Base-by-base conservation (phyloP, 2,888 invertebrate species). In the Coleophora flavipennella region DNA sequence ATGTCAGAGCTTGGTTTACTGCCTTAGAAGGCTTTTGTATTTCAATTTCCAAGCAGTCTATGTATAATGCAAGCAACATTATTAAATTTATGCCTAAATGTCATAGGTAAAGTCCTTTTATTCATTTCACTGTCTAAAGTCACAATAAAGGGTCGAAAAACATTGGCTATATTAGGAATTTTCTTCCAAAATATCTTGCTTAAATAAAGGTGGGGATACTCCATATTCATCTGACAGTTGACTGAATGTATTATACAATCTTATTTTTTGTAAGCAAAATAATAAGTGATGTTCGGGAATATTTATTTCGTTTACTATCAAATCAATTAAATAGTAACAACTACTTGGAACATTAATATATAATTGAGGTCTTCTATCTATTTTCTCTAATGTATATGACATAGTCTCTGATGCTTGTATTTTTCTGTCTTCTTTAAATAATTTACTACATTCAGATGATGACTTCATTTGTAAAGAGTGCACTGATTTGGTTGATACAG, bases 21-120 rank as follows among this genome's bases (percentile, higher is more conserved):
- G 60, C 42, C 39, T 59, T 49, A 8, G 46, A 41, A 13, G 63
- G 63, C 41, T 59, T 66, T 46, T 66, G 52, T 20, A 66, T 48
- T 42, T 62, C 51, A 34, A 62, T 61, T 47, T 66, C 60, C 12
- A 65, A 42, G 35, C 62, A 66, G 36, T 65, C 62, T 36, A 64
- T n/a, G n/a, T n/a, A n/a, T 60, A 9, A 67, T 63, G 29, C 52
- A 55, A 35, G 36, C 44, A 0, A 56, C 52, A 13, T 53, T 48
- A 32, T 44, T 8, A 39, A n/a, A n/a, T n/a, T n/a, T n/a, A n/a
- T n/a, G n/a, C n/a, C n/a, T n/a, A n/a, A n/a, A n/a, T n/a, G n/a
- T 48, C 33, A 49, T 49, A 13, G 49, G 45, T 34, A 51, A 42
- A 31, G 12, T 45, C 13, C 33, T 39, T 45, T 45, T 47, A 7